Evolutionary conservation across 2,797 vertebrate species (phyloP).

Genomic region (Microctenopoma lineatum): DNA sequence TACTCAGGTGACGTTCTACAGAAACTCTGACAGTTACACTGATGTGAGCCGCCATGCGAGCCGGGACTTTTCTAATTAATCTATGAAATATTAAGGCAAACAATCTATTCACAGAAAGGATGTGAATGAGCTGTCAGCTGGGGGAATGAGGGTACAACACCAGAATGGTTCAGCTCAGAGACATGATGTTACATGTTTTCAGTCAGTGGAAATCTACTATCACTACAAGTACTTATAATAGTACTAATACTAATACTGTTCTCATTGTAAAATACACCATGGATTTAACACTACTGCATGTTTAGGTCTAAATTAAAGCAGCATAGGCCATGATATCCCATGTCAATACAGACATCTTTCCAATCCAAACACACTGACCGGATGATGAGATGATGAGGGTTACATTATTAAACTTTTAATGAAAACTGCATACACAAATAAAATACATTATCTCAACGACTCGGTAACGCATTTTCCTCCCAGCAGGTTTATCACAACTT

Average conservation of each 20-base stretch:
- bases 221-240: not conserved
- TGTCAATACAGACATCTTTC: not conserved
- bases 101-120: slow-evolving; percentile 21
- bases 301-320: not conserved
- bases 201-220: slow-evolving; percentile 19
- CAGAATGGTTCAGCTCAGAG: slow-evolving; percentile 26
- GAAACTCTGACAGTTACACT: slow-evolving; percentile 30
- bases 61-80: slow-evolving; percentile 45
- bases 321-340: not conserved
- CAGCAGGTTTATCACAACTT: slow-evolving; percentile 35
- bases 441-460: slow-evolving; percentile 25
- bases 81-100: slow-evolving; percentile 52
- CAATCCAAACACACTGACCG: not conserved
- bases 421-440: not conserved
- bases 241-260: slow-evolving; percentile 11
- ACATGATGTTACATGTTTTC: slow-evolving; percentile 26
- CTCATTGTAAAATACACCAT: slow-evolving; percentile 6
- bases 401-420: slow-evolving; percentile 7
- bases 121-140: slow-evolving; percentile 29
- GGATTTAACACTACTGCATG: not conserved
- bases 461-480: slow-evolving; percentile 19
- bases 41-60: slow-evolving; percentile 37
- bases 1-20: slow-evolving; percentile 17
- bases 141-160: slow-evolving; percentile 42
- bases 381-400: not conserved